Conservation (phyloP, 2,797 vertebrate species). For the Enteromius treurensis region DNA sequence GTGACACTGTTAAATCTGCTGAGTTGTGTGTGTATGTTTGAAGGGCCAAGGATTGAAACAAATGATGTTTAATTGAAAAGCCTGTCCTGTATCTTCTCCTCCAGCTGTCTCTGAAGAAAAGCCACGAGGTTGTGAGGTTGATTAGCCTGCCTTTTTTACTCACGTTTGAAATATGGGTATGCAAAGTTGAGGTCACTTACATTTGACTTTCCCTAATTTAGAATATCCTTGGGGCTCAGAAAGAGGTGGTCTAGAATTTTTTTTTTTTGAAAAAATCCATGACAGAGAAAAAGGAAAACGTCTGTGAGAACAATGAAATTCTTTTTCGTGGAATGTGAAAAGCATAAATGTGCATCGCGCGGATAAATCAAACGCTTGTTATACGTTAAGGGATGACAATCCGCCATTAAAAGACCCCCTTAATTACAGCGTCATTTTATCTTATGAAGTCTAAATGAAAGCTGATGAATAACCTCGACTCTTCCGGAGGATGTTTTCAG, state of each 20-base stretch:
- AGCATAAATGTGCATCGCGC: constrained; percentile 46
- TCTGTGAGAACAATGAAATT: not conserved
- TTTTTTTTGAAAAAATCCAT: not conserved
- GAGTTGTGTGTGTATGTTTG: not conserved
- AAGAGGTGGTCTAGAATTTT: constrained; percentile 19
- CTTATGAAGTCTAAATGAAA: constrained; percentile 64
- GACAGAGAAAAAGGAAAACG: not conserved
- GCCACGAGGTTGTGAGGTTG: constrained; percentile 40
- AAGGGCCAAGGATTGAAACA: constrained; percentile 25
- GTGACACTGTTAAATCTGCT: constrained; percentile 20
- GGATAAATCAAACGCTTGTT: constrained; percentile 44
- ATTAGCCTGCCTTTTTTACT: constrained; percentile 62
- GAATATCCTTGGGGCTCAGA: constrained; percentile 58
- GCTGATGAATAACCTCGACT: constrained; percentile 60
- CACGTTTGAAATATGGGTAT: constrained; percentile 70
- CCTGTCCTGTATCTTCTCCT: constrained; percentile 13
- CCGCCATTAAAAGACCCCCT: constrained; percentile 58
- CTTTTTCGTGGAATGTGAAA: constrained; percentile 43
- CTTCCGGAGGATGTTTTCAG: constrained; percentile 53
- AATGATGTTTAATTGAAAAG: constrained; percentile 45
- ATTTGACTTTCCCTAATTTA: constrained; percentile 69
- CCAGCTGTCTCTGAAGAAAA: constrained; percentile 21
- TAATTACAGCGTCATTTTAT: constrained; percentile 68
- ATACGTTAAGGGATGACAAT: constrained; percentile 57
- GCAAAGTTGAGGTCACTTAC: constrained; percentile 67